Evolutionary conservation across 2,113 vertebrate genomes (phyloP), one percentile per base, ranked within the genome.

Genomic region (Phaetusa simplex): DNA sequence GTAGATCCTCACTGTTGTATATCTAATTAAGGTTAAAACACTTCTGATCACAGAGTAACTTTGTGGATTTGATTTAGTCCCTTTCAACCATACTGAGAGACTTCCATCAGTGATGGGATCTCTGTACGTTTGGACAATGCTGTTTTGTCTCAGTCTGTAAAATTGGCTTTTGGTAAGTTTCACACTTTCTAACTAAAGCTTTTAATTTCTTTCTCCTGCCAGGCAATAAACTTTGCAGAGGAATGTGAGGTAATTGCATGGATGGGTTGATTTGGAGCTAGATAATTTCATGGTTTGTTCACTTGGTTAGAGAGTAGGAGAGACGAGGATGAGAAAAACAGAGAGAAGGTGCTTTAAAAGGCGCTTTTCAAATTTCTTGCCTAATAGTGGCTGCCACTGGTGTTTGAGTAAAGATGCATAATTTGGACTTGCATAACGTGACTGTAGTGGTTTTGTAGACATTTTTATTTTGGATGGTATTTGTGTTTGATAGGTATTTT

Each of bases 281-380:
- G 86, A 88, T 96, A 96, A 97, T 97, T 96, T 97, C 89, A 96
- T 96, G 91, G 87, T 89, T 95, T 97, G 87, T 93, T 96, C 89
- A 34, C 83, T 96, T 96, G 40, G 62, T 90, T 93, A 84, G 80
- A 88, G 24, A 94, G 43, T 34, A 80, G 61, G 67, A 95, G 76
- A 94, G 29, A 47, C 0, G 5, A 96, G 64, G 59, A 42, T 83
- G 58, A 91, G 87, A 95, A 88, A 82, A 95, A 78, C 40, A 85
- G 45, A 86, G 66, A 80, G 49, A 84, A 89, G 61, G 40, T 92
- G 50, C 71, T 95, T 95, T 82, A 64, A 83, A 93, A 88, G 84
- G 64, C 12, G 45, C 10, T 61, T 84, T 70, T 76, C 23, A 2
- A 43, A 81, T 95, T 87, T 87, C 65, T 72, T 79, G 42, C 56